These are phyloP conservation scores for Excalfactoria chinensis DNA, from an alignment of 2,113 vertebrate species.

Conservation along the genomic window DNA sequence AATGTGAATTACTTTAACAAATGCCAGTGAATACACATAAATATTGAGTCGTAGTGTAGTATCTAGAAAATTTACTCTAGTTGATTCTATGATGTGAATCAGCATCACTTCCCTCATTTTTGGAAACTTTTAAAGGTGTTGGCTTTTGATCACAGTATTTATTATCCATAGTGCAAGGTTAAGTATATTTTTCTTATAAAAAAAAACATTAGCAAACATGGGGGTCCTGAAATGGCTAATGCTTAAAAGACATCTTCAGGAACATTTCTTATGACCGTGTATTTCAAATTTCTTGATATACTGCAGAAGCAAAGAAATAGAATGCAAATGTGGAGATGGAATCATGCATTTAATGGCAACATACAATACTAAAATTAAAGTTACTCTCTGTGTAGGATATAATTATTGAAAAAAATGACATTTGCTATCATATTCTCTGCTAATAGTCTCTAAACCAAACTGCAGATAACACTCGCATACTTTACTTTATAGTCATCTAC, in stretches of 20 bases:
- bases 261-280: not conserved
- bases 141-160: not conserved
- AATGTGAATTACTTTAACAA: not conserved
- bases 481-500: not conserved
- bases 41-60: not conserved
- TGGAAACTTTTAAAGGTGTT: not conserved
- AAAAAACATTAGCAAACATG: rapidly evolving
- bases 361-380: not conserved
- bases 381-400: not conserved
- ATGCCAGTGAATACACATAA: not conserved
- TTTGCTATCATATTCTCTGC: not conserved
- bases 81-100: not conserved
- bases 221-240: not conserved
- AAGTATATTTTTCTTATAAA: not conserved
- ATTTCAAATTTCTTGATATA: not conserved
- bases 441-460: not conserved
- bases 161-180: not conserved
- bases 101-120: not conserved
- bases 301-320: not conserved
- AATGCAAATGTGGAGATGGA: not conserved
- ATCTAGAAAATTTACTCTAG: not conserved
- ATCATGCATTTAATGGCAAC: not conserved
- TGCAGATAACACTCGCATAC: not conserved
- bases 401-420: not conserved
- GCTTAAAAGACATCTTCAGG: not conserved